Base-by-base conservation (phyloP, 2,113 vertebrate genomes). In the Dicrurus megarhynchus region DNA sequence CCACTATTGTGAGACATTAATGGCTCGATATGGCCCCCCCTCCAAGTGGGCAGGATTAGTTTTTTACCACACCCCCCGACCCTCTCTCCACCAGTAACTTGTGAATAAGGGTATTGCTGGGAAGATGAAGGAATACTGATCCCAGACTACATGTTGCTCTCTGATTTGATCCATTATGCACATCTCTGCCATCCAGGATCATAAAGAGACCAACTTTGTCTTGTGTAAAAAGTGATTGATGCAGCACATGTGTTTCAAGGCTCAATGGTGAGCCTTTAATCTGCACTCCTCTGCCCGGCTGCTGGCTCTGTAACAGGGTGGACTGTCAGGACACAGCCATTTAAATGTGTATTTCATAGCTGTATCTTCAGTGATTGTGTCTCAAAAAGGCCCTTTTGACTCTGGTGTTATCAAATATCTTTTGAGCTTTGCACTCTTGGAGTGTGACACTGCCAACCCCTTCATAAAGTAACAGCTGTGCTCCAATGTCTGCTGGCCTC, bases 361-460 rank as follows among this genome's bases (percentile, higher is more conserved):
- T 63, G 14, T 70, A 6, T 59, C 92, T 92, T 80, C 71, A 90
- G 67, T 2, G 0, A 1, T 44, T 80, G 4, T 85, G n/a, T 59
- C 52, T 92, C 75, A 77, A 89, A 86, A 42, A 30, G n/a, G 13
- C 16, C 11, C 41, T 90, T 95, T 69, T 89, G 68, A 46, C 52
- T 74, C 68, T 42, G 27, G 14, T 75, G 35, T 75, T 15, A 6
- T 78, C 61, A 75, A 87, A 75, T 67, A 71, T 28, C 27, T 64
- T 77, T 71, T 78, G 80, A 89, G 68, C 35, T 95, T 91, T 92
- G 86, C 24, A 23, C 11, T 92, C 35, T 26, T 70, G 63, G 53
- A 83, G 16, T 22, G 9, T 93, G 67, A 93, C 47, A 50, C 33
- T 88, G 76, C 39, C 42, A 82, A 26, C n/a, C n/a, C 61, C 26